Evolutionary conservation across 1,140 invertebrate genomes (phyloP), one percentile per base, ranked within the genome.

Genomic region (Drosophila persimilis): DNA sequence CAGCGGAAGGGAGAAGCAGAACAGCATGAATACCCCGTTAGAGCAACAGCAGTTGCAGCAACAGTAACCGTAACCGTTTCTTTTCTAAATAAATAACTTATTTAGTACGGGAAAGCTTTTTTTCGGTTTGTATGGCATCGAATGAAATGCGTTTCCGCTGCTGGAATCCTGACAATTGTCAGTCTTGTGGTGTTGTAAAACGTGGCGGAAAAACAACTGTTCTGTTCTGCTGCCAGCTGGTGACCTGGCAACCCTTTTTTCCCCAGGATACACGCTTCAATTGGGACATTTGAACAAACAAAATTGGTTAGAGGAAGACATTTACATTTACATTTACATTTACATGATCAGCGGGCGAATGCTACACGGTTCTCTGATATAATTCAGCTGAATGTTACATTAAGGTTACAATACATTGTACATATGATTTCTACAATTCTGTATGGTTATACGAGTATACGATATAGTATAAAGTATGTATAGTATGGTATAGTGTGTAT

Each of bases 21-120:
- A 46, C 45, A 62, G 35, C 35, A 39, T 3, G 4, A 62, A 54
- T 26, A 62, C n/a, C 31, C 61, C 13, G 65, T 67, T 67, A 48
- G 55, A 57, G 24, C 65, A 57, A 43, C 54, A 52, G 24, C 51
- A 61, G 20, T 52, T 47, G n/a, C 54, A 58, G 57, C 54, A 62
- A 51, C 54, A 41, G 26, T 58, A 45, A 55, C 52, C 35, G 55
- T 65, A 45, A 57, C 47, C 76, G 47, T 73, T 63, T 63, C 65
- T 77, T 81, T 79, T 79, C 63, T 84, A 83, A 83, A 83, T 84
- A 83, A 83, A 84, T 83, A 83, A 83, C 80, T 84, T 84, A 71
- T 83, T 79, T 61, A 61, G 60, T 81, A 2, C 80, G 56, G 50
- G 53, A 22, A 39, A 1, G 11, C 9, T 39, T 39, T 58, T 67